Percentiles rank a stretch among this genome's conserved stretches.
Evolutionary conservation across 2,888 invertebrate species (phyloP).

Genomic region (Xylocampa areola): DNA sequence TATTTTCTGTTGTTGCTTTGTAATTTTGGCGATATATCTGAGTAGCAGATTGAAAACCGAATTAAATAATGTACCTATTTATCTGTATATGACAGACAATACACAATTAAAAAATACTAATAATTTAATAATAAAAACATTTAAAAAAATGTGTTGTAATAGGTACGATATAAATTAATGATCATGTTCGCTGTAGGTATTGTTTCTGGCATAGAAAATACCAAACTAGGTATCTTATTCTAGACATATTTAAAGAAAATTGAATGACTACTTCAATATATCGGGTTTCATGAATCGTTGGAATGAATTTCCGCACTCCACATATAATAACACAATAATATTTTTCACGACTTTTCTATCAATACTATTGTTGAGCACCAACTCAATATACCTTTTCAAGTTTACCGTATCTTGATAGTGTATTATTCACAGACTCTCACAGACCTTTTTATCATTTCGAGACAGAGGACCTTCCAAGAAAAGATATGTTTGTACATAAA

Average conservation of each 20-base stretch:
- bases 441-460: conserved; percentile 15
- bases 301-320: conserved; percentile 8
- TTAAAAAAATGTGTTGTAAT: no score
- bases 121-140: no score
- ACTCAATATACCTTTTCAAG: conserved; percentile 18
- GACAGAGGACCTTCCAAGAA: conserved; percentile 13
- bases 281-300: conserved; percentile 15
- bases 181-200: no score
- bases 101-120: no score
- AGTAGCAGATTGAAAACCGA: no score
- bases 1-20: conserved; percentile 19
- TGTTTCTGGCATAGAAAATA: no score
- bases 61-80: no score
- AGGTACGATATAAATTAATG: no score
- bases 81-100: no score
- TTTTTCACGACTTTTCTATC: conserved; percentile 35
- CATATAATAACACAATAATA: conserved; percentile 15
- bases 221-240: no score
- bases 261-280: no score
- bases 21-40: conserved; percentile 22
- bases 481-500: conserved; percentile 23
- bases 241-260: no score
- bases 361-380: conserved; percentile 16
- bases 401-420: background rate
- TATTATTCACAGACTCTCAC: conserved; percentile 20